Evolutionary conservation across 1,140 invertebrate genomes (phyloP).

Genomic region (Halictus rubicundus): DNA sequence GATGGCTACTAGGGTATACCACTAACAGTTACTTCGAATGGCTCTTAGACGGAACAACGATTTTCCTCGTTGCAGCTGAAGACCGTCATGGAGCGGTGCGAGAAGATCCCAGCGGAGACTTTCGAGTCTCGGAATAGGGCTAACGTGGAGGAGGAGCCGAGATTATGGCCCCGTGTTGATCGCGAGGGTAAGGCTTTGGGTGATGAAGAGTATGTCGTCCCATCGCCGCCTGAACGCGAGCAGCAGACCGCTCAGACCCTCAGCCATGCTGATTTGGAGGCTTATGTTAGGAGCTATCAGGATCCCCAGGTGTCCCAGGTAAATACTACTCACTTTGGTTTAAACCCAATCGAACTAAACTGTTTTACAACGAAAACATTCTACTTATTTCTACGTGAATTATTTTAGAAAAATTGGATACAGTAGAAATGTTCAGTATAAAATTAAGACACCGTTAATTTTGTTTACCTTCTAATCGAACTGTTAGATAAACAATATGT

Average conservation of each 20-base stretch:
- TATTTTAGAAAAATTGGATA: too few species aligned
- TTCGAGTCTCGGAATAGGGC: slow-evolving; percentile 81
- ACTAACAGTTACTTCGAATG: slow-evolving; percentile 5
- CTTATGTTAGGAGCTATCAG: slow-evolving; percentile 81
- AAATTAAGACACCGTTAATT: too few species aligned
- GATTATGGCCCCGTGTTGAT: slow-evolving; percentile 84
- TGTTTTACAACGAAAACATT: too few species aligned
- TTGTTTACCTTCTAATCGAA: too few species aligned
- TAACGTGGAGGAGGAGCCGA: slow-evolving; percentile 73
- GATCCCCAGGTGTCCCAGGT: slow-evolving; percentile 79
- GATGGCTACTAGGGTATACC: too few species aligned
- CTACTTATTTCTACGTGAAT: too few species aligned
- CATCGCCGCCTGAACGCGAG: slow-evolving; percentile 88
- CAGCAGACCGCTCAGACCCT: slow-evolving; percentile 80
- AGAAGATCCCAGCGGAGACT: slow-evolving; percentile 85
- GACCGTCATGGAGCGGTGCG: slow-evolving; percentile 88
- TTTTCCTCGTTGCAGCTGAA: slow-evolving; percentile 81
- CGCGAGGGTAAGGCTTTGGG: slow-evolving; percentile 84
- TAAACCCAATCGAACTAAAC: too few species aligned
- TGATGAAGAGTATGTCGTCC: slow-evolving; percentile 87
- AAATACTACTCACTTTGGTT: background rate
- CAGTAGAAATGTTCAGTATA: too few species aligned
- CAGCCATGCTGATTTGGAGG: slow-evolving; percentile 79
- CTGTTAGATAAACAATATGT: too few species aligned
- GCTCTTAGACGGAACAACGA: slow-evolving; percentile 15